Base-by-base conservation (phyloP, 1,140 invertebrate species). In the Drosophila ogumai region DNA sequence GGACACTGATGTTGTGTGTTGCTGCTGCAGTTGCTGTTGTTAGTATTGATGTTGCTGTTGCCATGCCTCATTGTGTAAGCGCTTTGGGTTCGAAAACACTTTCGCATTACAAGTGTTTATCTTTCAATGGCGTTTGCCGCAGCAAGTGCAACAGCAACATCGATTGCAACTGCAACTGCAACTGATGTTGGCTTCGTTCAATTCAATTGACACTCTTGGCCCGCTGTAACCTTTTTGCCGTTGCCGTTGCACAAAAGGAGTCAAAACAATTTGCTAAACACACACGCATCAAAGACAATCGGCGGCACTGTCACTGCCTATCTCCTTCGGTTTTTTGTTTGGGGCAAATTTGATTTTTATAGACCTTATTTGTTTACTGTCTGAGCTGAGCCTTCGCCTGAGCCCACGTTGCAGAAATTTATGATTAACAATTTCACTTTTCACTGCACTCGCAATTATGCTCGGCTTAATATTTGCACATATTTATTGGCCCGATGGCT, bases 71-170 rank as follows among this genome's bases (percentile, higher is more conserved):
- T 88, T 87, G 84, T 87, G 76, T 84, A 87, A 88, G 84, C 65
- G 65, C 71, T 59, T 69, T 69, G 71, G 52, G 68, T 65, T 79
- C 54, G 55, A 86, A 82, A 82, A 79, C 75, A 88, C 84, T 88
- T 88, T 88, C 84, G 85, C 81, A 84, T 90, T 90, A 90, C 84
- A 90, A 81, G 81, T 88, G 84, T 90, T 88, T 88, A 90, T 68
- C 73, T 90, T 78, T 56, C 57, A 67, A 43, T 79, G 82, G 79
- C 75, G 79, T 55, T 61, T 44, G 54, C 40, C 32, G 73, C 60
- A 8, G 54, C 50, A 57, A 75, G 52, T 50, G 73, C 72, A 76
- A 32, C 34, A 46, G 46, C 34, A 56, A 32, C 47, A 55, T 44
- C 15, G 40, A 57, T 43, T 32, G 47, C 34, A 76, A 41, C 41